Base-by-base conservation (phyloP, 2,888 invertebrate genomes). In the Calliopum simillimum region DNA sequence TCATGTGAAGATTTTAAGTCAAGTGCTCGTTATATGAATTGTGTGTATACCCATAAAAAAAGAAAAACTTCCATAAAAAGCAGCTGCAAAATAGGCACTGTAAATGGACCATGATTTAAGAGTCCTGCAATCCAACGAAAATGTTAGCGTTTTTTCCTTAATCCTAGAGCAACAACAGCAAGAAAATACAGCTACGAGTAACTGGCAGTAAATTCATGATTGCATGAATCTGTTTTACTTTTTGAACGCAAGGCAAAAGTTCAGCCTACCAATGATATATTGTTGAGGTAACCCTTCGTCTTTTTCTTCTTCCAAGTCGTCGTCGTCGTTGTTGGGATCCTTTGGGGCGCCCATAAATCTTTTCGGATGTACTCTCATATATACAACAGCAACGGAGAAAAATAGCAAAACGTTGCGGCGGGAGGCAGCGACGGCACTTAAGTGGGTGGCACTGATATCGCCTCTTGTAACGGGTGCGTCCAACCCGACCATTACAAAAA, bases 311-410 rank as follows among this genome's bases (percentile, higher is more conserved):
- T n/a, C n/a, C n/a, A n/a, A n/a, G n/a, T n/a, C n/a, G n/a, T n/a
- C 33, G 5, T 33, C 33, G 5, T 6, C 8, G 33, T 33, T 8
- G 33, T 33, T 58, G 56, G 33, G 23, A 58, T 33, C 33, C 61
- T 33, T 61, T 44, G 61, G 33, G 46, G 44, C 14, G 61, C 44
- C 19, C 46, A 61, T 61, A 61, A 61, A 61, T 61, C 61, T 61
- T 61, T 21, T 23, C 6, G 25, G 19, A 16, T 13, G 19, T 44
- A 13, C 14, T 33, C 12, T 21, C 16, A 4, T 19, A 21, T 4
- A 23, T 21, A 14, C 23, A 12, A 8, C 14, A 23, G 12, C 21
- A 11, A 13, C 14, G 2, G 53, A 23, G 23, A 19, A 21, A 21
- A 21, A 21, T 16, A 23, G 23, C 23, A 53, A 21, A 53, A 53